A percentile compares a stretch with the other conserved stretches of the same genome.
These are phyloP conservation scores for Butorides virescens DNA, from an alignment of 2,113 vertebrate species.

Conservation along the genomic window DNA sequence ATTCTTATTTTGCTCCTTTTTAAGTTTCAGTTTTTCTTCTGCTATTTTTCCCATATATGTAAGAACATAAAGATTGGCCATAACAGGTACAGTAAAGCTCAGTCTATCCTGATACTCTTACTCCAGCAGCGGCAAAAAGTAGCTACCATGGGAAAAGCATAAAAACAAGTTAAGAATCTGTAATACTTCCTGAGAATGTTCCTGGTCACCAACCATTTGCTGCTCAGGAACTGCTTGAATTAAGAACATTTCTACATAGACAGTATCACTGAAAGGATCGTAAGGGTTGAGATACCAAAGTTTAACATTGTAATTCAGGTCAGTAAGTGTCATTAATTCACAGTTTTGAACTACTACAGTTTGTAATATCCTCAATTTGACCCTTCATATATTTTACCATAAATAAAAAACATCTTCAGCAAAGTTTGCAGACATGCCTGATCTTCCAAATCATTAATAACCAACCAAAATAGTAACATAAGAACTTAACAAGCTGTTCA, in stretches of 20 bases:
- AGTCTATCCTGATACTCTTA: background rate
- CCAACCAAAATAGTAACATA: background rate
- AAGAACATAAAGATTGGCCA: background rate
- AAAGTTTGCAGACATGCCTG: background rate
- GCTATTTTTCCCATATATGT: background rate
- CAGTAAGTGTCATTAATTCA: background rate
- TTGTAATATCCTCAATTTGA: background rate
- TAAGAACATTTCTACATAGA: background rate
- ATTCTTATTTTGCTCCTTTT: background rate
- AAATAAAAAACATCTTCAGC: background rate
- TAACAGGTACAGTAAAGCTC: background rate
- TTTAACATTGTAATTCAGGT: background rate
- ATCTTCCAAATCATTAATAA: background rate
- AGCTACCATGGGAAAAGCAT: background rate
- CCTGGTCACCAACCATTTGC: background rate
- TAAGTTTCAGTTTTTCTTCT: background rate
- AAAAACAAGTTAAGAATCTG: background rate
- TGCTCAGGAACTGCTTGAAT: background rate
- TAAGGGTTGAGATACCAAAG: background rate
- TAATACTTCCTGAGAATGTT: background rate
- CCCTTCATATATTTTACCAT: background rate
- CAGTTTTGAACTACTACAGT: background rate
- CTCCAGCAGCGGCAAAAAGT: background rate
- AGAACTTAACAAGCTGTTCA: background rate
- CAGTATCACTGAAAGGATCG: background rate